Base-by-base conservation (phyloP, 1,140 invertebrate genomes). In the Drosophila arizonae region DNA sequence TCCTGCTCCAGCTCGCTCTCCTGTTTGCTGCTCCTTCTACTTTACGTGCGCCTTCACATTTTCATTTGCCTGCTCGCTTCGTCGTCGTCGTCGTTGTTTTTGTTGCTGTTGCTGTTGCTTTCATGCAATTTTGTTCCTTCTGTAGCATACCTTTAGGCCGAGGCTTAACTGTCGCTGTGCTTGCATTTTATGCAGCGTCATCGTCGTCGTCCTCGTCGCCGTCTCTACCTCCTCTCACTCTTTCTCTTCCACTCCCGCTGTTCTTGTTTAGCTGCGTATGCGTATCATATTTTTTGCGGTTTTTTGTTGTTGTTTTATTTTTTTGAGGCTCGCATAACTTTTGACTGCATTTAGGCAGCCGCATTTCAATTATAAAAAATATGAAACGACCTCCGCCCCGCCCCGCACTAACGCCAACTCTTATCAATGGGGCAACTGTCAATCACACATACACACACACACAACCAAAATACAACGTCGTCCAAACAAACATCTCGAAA, bases 121-220 rank as follows among this genome's bases (percentile, higher is more conserved):
- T 84, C 21, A 51, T 73, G 69, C 64, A 76, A 69, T 84, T 80
- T 46, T 84, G 69, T 78, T 46, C 80, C 80, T 48, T 85, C 85
- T 65, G 64, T 85, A 55, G 81, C 81, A 84, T 85, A 85, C 81
- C 81, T 85, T 85, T 85, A 70, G 81, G 81, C 81, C 51, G 63
- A 52, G 52, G 57, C 72, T 82, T 66, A 61, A 69, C 56, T 76
- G 79, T 76, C 71, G 78, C 73, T 84, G 76, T 50, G 76, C 76
- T 73, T 85, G 80, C 80, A 84, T 79, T 82, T 82, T 76, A 66
- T 63, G 71, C 71, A 56, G 51, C 58, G 51, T 73, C 65, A 57
- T 56, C 65, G 48, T 33, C 28, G 17, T 45, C 30, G 46, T 13
- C 28, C 52, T 39, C 28, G 28, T 30, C 45, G 50, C 17, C 62